phyloP scores from a whole-genome alignment of 2,797 vertebrate genomes.

The Tiaroga cobitis region DNA sequence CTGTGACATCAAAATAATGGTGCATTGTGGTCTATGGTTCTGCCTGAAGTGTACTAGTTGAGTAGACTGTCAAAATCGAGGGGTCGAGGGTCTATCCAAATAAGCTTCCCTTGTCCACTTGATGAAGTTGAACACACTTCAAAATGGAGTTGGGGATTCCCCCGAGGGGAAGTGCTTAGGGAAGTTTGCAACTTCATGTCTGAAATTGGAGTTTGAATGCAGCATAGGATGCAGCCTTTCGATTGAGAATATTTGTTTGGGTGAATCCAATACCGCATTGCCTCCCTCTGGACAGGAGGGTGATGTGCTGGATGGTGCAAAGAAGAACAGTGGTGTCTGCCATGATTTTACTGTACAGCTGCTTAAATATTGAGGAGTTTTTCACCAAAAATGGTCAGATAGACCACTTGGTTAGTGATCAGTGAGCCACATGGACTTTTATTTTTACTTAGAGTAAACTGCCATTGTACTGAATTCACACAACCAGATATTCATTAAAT shows the following conservation, averaged over 20 bases:
- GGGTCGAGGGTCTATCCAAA: no score
- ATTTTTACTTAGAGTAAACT: background rate
- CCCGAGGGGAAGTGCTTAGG: no score
- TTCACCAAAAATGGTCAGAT: background rate
- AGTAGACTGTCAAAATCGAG: no score
- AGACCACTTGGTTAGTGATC: background rate
- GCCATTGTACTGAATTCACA: background rate
- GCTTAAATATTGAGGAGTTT: background rate
- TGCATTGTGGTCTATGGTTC: no score
- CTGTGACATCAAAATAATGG: no score
- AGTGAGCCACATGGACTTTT: background rate
- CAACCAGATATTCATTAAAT: background rate
- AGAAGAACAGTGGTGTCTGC: background rate
- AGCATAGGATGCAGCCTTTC: background rate
- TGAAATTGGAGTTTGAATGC: no score
- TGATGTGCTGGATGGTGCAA: background rate
- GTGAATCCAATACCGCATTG: background rate
- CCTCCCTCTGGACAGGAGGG: background rate
- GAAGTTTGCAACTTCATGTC: no score
- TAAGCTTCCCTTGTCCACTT: no score
- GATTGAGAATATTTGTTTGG: background rate
- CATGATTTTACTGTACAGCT: background rate
- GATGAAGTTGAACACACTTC: no score
- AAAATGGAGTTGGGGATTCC: no score
- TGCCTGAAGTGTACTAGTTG: no score